Conservation (phyloP, 2,113 vertebrate genomes). For the western clawed frog (Xenopus tropicalis) region DNA sequence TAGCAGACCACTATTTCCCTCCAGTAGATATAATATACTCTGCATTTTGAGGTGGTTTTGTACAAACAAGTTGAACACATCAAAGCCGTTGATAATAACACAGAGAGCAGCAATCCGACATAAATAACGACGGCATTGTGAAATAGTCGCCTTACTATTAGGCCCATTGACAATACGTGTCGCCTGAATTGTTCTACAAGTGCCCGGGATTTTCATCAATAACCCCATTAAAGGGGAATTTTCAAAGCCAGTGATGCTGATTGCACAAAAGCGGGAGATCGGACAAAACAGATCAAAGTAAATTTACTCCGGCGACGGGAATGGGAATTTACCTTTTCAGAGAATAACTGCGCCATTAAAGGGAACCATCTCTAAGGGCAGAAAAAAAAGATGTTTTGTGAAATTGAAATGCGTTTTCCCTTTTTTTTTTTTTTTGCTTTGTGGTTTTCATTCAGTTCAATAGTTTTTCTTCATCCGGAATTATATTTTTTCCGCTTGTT, state of each 20-base stretch:
- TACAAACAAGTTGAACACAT: no score
- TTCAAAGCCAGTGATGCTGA: background rate
- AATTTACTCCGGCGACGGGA: background rate
- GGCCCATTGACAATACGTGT: background rate
- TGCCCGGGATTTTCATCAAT: background rate
- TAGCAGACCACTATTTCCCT: no score
- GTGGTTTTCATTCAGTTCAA: no score
- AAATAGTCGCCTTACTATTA: background rate
- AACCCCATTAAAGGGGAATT: conserved; percentile 1
- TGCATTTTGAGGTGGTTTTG: no score
- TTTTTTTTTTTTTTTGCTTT: background rate
- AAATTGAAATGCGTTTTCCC: background rate
- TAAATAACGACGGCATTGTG: no score
- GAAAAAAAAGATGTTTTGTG: background rate
- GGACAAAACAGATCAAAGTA: conserved; percentile 3
- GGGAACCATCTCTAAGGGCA: background rate
- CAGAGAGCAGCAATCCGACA: no score
- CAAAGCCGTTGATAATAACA: no score
- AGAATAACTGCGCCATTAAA: conserved; percentile 17
- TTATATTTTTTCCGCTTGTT: conserved; percentile 14
- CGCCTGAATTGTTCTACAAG: background rate
- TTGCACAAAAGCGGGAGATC: conserved; percentile 6
- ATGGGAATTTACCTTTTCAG: background rate
- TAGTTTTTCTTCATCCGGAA: background rate
- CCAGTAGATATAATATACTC: no score